phyloP scores from a whole-genome alignment of 1,140 invertebrate genomes.

The Cheumatopsyche charites region DNA sequence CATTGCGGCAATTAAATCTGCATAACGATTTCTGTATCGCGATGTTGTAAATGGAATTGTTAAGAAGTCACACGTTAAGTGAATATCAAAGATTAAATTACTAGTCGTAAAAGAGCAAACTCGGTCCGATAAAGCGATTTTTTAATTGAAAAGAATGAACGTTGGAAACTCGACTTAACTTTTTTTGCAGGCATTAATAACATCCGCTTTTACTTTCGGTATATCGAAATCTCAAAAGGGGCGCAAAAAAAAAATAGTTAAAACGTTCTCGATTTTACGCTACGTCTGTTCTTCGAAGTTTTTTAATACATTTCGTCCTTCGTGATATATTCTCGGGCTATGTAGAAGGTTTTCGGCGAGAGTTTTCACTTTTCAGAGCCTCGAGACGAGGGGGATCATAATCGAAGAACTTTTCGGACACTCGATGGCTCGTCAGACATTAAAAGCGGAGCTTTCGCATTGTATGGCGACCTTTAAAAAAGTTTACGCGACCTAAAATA shows the following conservation, averaged over 20 bases:
- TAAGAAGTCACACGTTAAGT: no score
- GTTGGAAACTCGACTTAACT: no score
- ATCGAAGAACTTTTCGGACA: conserved; percentile 19
- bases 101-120: no score
- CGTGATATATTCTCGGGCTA: not conserved
- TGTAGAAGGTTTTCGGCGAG: not conserved
- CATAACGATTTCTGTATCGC: not conserved
- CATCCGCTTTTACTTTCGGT: no score
- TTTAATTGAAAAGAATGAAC: no score
- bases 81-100: no score
- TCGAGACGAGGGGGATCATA: conserved; percentile 5
- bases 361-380: conserved; percentile 7
- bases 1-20: not conserved
- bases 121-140: no score
- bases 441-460: not conserved
- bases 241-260: conserved; percentile 1
- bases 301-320: conserved; percentile 13
- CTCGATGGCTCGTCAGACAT: conserved; percentile 13
- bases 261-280: conserved; percentile 11
- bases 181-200: no score
- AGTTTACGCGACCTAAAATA: not conserved
- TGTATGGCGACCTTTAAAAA: conserved; percentile 2
- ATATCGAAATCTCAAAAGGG: not conserved
- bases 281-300: conserved; percentile 1
- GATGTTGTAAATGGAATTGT: no score